Base-by-base conservation (phyloP, 2,113 vertebrate species). In the Galeopterus variegatus region DNA sequence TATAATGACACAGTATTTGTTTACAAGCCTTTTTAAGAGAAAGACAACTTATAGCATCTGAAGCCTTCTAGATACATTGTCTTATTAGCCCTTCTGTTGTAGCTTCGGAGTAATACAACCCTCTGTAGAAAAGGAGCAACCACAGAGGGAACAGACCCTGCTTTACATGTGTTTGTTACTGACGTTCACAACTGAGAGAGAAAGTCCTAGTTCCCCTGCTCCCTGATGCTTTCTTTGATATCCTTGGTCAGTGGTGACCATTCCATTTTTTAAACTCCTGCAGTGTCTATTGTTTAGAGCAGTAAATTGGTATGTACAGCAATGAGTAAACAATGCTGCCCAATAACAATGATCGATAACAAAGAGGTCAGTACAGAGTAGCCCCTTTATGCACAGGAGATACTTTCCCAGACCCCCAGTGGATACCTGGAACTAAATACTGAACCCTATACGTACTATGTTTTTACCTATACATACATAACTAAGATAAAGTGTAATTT, bases 1-100 rank as follows among this genome's bases (percentile, higher is more conserved):
- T 97, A 96, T 96, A 97, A 97, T 60, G 72, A 97, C 90, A 95
- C 54, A 90, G 76, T 96, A 95, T 96, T 95, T 95, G 83, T 97
- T 98, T 96, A 94, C 54, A 77, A 95, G 87, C 62, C 75, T 85
- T 81, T 72, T 96, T 82, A 96, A 92, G 92, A 98, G 84, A 88
- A 95, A 97, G 54, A 81, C 94, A 82, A 75, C 96, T 93, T 96
- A 96, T 73, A 93, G 64, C 72, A 79, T 96, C 90, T 54, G 48
- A 97, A 96, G 75, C 31, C 65, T 97, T 93, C 28, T 72, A 95
- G 69, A 92, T 64, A 82, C 72, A 81, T 26, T 92, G 92, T 88
- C 84, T 97, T 88, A 93, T 96, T 96, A 97, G 70, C 76, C 50
- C 73, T 94, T 93, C 73, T 90, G 10, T 19, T n/a, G 70, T 72